Evolutionary conservation across 2,113 vertebrate species (phyloP), one percentile per base, ranked within the genome.

Genomic region (Gambusia affinis): DNA sequence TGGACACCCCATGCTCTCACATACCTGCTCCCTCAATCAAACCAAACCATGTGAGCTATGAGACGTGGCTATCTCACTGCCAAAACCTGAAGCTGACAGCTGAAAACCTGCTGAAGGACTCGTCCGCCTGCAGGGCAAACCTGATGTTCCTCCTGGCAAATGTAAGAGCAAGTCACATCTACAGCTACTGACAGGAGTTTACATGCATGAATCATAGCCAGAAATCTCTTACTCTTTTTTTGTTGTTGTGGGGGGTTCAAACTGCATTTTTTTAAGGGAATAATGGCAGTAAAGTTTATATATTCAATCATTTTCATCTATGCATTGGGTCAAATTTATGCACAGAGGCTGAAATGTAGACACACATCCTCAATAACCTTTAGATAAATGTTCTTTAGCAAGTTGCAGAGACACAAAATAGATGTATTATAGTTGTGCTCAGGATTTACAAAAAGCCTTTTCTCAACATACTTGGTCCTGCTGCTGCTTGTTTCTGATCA

Each of bases 21-120:
- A 42, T 70, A n/a, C 68, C 79, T 57, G 61, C 51, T 0, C 3
- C 6, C 47, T 65, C 72, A 7, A 39, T 66, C 64, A 79, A 64
- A 37, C 72, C 72, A 57, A 44, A 8, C 61, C 30, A 76, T 17
- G 76, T 76, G 61, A 73, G 51, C 79, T 72, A 82, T 19, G 29
- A 82, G 39, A 62, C 33, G 28, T 81, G 79, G 75, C 68, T 81
- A 6, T 70, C 72, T 31, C 61, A 28, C 64, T 75, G 65, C 72
- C 72, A 24, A 60, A 30, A 66, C 51, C 72, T 85, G 42, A 73
- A 19, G 72, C 11, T 0, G n/a, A n/a, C 1, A 3, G 72, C 83
- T 54, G 66, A 73, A 12, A 66, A 37, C 37, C 65, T 69, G 17
- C 27, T 81, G 0, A 81, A 28, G 51, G 68, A 66, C 17, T 82